Evolutionary conservation across 2,797 vertebrate species (phyloP).

Genomic region (Neopelma chrysocephalum): DNA sequence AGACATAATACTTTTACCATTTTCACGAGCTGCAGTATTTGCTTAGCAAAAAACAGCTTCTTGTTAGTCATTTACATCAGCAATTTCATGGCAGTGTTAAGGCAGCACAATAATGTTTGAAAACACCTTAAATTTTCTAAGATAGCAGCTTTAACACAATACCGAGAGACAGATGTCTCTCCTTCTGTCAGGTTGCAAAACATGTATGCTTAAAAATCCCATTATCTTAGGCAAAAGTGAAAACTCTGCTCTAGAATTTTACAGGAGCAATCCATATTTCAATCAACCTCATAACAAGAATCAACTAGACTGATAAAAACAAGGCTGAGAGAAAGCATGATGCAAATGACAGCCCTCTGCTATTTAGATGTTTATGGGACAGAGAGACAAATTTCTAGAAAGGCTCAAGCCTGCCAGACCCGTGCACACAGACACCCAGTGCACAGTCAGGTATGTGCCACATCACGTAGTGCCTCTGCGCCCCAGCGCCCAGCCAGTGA

Average conservation of each 20-base stretch:
- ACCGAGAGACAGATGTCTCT: fast-evolving
- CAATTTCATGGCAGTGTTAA: background rate
- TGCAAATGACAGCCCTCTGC: background rate
- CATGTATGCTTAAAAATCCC: background rate
- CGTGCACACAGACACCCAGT: fast-evolving
- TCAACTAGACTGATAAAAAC: background rate
- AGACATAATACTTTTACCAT: background rate
- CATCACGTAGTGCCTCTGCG: fast-evolving
- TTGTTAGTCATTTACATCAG: background rate
- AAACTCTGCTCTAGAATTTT: background rate
- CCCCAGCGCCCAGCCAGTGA: fast-evolving
- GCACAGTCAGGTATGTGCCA: fast-evolving
- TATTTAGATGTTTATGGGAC: background rate
- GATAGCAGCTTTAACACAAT: background rate
- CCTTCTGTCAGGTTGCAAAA: background rate
- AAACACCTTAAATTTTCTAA: background rate
- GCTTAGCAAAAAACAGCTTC: background rate
- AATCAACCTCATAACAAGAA: background rate
- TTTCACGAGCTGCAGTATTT: background rate
- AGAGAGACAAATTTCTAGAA: background rate
- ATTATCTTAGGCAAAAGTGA: background rate
- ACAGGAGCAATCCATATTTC: background rate
- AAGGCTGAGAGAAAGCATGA: background rate
- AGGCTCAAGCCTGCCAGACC: background rate
- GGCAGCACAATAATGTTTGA: background rate